Percentiles rank a stretch among this genome's conserved stretches.
These are phyloP conservation scores for Lochmaea crataegi DNA, from an alignment of 2,888 invertebrate genomes.

Conservation along the genomic window DNA sequence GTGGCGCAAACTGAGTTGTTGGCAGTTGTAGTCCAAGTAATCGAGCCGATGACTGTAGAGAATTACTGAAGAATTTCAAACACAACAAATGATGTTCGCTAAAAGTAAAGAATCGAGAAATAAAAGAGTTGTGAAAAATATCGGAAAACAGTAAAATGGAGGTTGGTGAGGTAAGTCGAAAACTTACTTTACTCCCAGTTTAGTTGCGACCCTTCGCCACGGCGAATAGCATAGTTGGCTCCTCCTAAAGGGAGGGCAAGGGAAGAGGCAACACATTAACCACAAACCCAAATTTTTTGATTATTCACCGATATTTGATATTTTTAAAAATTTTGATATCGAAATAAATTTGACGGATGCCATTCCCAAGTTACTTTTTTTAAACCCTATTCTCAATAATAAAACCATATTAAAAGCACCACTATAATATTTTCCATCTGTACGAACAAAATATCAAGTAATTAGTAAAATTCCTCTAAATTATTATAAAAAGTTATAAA, in stretches of 20 bases:
- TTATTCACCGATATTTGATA: conserved; percentile 35
- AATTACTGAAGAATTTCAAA: conserved; percentile 34
- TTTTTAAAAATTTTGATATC: conserved; percentile 24
- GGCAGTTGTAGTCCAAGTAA: conserved; percentile 22
- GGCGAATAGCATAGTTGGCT: conserved; percentile 87
- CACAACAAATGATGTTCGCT: conserved; percentile 36
- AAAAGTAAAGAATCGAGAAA: conserved; percentile 37
- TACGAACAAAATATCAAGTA: no score
- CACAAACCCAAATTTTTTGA: conserved; percentile 58
- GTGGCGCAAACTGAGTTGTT: conserved; percentile 22
- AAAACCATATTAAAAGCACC: not conserved
- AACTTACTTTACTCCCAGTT: conserved; percentile 96
- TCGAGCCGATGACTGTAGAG: conserved; percentile 26
- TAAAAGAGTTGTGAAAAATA: conserved; percentile 41
- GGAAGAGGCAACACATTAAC: conserved; percentile 67
- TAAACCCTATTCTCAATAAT: not conserved
- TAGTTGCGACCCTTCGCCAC: conserved; percentile 94
- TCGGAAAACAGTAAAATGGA: conserved; percentile 42
- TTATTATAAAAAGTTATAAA: no score
- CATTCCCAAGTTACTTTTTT: conserved; percentile 13
- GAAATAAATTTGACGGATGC: conserved; percentile 31
- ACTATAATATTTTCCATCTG: no score
- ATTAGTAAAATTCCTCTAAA: no score
- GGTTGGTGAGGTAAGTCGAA: conserved; percentile 60
- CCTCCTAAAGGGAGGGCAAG: conserved; percentile 66